phyloP scores from a whole-genome alignment of 2,113 vertebrate genomes.

The Plecturocebus donacophilus region DNA sequence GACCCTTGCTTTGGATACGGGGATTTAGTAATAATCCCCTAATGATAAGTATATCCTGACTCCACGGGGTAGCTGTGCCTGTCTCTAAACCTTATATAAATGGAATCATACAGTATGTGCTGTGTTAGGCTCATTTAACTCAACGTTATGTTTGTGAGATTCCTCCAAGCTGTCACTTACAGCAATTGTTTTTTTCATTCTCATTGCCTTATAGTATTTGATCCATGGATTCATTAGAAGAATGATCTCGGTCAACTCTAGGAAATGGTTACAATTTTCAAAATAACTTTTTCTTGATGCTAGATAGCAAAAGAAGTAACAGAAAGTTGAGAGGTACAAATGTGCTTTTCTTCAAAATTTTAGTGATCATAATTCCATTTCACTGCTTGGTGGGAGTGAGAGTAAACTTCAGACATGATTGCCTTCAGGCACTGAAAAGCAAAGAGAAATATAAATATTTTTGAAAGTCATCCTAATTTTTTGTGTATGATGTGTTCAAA shows the following conservation, averaged over 20 bases:
- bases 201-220: background rate
- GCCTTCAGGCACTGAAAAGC: background rate
- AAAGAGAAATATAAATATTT: slow-evolving; percentile 6
- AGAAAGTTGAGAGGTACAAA: slow-evolving; percentile 36
- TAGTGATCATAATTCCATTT: slow-evolving; percentile 44
- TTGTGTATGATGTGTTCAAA: background rate
- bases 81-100: background rate
- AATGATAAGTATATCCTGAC: background rate
- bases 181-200: background rate
- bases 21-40: accelerated
- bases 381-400: slow-evolving; percentile 60
- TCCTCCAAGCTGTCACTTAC: background rate
- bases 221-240: background rate
- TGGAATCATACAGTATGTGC: background rate
- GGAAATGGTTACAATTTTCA: slow-evolving; percentile 61
- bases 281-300: slow-evolving; percentile 66
- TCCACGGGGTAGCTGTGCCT: background rate
- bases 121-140: background rate
- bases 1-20: accelerated
- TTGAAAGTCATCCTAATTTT: slow-evolving; percentile 31
- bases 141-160: background rate
- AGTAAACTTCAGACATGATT: slow-evolving; percentile 54
- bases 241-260: background rate
- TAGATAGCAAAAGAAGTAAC: slow-evolving; percentile 70
- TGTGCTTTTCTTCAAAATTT: slow-evolving; percentile 65